These are phyloP conservation scores for Calycopis cecrops DNA, from an alignment of 1,140 invertebrate species.

Conservation along the genomic window DNA sequence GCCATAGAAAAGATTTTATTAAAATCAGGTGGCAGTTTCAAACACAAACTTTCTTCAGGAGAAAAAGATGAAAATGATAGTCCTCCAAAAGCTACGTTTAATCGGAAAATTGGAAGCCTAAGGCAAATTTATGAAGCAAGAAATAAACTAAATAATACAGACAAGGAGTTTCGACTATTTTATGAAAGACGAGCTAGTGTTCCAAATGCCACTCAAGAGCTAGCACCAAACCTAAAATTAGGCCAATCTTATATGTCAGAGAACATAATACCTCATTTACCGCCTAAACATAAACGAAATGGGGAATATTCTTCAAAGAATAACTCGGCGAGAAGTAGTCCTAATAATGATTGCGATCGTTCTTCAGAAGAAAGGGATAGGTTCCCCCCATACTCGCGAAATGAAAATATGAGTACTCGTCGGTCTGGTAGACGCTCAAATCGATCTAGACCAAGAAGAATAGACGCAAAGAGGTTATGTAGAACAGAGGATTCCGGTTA, in stretches of 20 bases:
- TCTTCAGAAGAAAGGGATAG: constrained; percentile 55
- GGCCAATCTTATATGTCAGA: constrained; percentile 41
- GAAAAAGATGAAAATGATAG: constrained; percentile 34
- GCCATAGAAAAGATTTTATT: constrained; percentile 74
- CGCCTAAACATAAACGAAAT: constrained; percentile 73
- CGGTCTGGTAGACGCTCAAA: constrained; percentile 57
- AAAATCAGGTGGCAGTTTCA: constrained; percentile 79
- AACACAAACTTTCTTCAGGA: constrained; percentile 48
- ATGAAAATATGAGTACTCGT: constrained; percentile 53
- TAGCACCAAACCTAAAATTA: constrained; percentile 40
- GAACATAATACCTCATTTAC: constrained; percentile 64
- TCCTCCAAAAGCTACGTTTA: constrained; percentile 49
- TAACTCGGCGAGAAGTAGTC: constrained; percentile 41
- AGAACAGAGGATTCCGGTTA: constrained; percentile 81
- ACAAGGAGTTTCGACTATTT: constrained; percentile 28
- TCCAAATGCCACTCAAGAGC: constrained; percentile 43
- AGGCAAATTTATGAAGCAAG: constrained; percentile 87
- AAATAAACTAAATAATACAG: constrained; percentile 53
- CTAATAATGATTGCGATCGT: constrained; percentile 47
- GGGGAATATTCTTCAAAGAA: constrained; percentile 41
- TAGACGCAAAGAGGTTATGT: constrained; percentile 60
- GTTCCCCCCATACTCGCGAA: constrained; percentile 42
- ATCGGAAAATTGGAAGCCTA: constrained; percentile 78
- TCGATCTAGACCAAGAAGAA: constrained; percentile 54
- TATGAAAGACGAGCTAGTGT: constrained; percentile 53